These are phyloP conservation scores for Theretra japonica DNA, from an alignment of 2,888 invertebrate genomes.

Conservation along the genomic window DNA sequence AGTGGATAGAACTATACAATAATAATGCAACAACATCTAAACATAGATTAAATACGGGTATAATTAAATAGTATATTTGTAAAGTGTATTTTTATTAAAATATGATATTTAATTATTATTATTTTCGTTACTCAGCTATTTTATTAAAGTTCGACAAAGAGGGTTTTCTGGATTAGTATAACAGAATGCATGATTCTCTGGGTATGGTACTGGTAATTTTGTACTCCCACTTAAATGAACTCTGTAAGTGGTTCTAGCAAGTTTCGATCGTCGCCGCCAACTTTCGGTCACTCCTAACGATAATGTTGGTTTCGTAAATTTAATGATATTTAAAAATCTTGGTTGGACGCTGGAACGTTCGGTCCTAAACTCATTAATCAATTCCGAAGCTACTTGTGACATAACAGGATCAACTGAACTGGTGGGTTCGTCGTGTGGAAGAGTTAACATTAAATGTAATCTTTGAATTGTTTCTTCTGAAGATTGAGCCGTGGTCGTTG, in stretches of 20 bases:
- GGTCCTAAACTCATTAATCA: conserved; percentile 45
- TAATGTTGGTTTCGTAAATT: background rate
- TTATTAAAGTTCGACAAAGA: conserved; percentile 56
- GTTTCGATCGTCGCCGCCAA: background rate
- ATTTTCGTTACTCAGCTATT: conserved; percentile 27
- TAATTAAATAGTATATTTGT: too few relatives aligned
- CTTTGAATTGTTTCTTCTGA: background rate
- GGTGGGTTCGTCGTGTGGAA: background rate
- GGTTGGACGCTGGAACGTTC: conserved; percentile 6
- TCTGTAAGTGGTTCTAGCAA: conserved; percentile 44
- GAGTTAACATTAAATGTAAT: background rate
- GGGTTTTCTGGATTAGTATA: conserved; percentile 57
- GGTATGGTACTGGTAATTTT: conserved; percentile 56
- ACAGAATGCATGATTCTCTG: conserved; percentile 66
- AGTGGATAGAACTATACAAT: too few relatives aligned
- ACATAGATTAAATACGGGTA: too few relatives aligned
- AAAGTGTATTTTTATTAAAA: background rate
- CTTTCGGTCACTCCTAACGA: background rate
- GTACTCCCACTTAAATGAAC: conserved; percentile 58
- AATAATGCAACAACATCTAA: background rate
- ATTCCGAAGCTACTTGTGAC: conserved; percentile 46
- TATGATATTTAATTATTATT: too few relatives aligned
- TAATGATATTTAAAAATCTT: background rate
- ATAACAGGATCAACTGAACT: conserved; percentile 33
- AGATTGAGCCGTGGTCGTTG: background rate